These are phyloP conservation scores for Catagonus wagneri DNA, from an alignment of 2,113 vertebrate genomes.

Conservation along the genomic window DNA sequence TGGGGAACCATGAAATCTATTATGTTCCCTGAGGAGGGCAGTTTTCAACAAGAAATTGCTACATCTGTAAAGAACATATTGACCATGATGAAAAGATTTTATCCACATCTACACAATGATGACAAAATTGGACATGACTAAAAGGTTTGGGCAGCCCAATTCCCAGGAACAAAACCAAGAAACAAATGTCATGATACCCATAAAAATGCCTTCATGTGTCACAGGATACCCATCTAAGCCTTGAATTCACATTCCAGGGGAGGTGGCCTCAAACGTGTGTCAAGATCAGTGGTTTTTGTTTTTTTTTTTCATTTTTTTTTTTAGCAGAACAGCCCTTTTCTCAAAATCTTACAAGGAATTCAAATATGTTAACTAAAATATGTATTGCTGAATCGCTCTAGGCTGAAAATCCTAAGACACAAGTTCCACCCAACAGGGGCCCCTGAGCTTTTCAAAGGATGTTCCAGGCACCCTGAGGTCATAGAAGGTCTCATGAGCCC, in stretches of 20 bases:
- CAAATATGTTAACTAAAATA: not conserved
- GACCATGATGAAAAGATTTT: conserved; percentile 71
- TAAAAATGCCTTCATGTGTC: not conserved
- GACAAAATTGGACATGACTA: conserved; percentile 62
- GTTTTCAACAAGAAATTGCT: conserved; percentile 66
- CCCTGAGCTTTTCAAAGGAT: not conserved
- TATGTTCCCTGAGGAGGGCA: conserved; percentile 43
- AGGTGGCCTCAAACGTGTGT: not conserved
- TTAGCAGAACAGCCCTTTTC: not conserved
- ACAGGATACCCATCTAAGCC: not conserved
- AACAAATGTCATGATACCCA: not conserved
- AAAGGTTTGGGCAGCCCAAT: conserved; percentile 35
- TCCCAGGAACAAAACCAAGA: conserved; percentile 18
- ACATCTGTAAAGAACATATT: conserved; percentile 68
- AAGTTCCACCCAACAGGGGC: not conserved
- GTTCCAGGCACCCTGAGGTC: not conserved
- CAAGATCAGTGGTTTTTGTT: not conserved
- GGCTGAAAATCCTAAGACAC: not conserved
- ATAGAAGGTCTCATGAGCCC: too few relatives aligned
- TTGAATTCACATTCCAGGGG: not conserved
- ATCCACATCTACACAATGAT: conserved; percentile 37
- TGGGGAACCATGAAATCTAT: conserved; percentile 70
- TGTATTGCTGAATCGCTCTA: not conserved
- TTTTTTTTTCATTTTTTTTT: not conserved
- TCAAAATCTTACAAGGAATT: conserved; percentile 35